Conservation (phyloP, 2,888 invertebrate genomes). For the Phaonia tiefii region DNA sequence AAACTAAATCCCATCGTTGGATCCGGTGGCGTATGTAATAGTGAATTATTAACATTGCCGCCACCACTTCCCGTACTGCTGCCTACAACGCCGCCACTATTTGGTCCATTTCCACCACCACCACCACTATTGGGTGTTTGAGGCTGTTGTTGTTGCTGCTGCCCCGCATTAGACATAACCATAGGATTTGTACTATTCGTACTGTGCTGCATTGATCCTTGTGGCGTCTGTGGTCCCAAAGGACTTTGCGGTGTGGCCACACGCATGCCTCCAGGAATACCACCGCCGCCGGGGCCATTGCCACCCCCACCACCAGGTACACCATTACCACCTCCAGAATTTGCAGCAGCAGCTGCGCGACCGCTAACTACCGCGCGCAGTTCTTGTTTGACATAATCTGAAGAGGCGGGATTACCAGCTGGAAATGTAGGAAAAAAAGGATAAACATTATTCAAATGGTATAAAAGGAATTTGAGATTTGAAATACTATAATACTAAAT, state of each 20-base stretch:
- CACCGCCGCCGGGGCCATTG: conserved; percentile 57
- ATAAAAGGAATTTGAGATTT: neutral
- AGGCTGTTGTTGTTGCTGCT: conserved; percentile 69
- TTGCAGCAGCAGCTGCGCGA: conserved; percentile 82
- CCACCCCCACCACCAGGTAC: conserved; percentile 72
- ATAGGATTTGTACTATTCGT: conserved; percentile 77
- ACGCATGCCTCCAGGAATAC: conserved; percentile 68
- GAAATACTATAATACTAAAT: neutral
- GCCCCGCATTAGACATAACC: conserved; percentile 69
- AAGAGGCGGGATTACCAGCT: conserved; percentile 84
- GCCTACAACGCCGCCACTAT: conserved; percentile 29
- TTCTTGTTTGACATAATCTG: conserved; percentile 95
- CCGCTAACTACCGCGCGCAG: conserved; percentile 93
- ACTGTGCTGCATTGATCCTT: conserved; percentile 76
- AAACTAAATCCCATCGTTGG: conserved; percentile 79
- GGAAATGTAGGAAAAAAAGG: conserved; percentile 72
- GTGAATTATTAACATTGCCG: conserved; percentile 71
- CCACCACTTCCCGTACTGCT: conserved; percentile 46
- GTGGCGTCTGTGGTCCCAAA: conserved; percentile 73
- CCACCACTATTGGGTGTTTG: conserved; percentile 52
- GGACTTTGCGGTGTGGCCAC: conserved; percentile 79
- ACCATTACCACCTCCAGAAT: conserved; percentile 73
- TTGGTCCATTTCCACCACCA: conserved; percentile 41
- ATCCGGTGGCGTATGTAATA: conserved; percentile 79
- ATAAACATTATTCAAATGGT: conserved; percentile 39